Evolutionary conservation across 2,888 invertebrate genomes (phyloP).

Genomic region (Malthinus seriepunctatus): DNA sequence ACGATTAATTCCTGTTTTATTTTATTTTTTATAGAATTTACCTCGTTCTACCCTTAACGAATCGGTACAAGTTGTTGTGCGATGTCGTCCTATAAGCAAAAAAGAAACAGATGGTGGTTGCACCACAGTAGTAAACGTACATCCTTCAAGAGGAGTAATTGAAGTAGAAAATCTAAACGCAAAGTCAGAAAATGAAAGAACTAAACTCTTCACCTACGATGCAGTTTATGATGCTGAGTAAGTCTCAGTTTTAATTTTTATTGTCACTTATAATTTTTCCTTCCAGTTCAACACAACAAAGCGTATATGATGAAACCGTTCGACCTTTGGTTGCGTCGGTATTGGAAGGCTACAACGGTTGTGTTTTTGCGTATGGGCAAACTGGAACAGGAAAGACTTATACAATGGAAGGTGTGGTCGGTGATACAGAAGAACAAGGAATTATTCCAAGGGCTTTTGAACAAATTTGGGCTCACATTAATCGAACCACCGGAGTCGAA

Average conservation of each 20-base stretch:
- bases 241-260: conserved; percentile 24
- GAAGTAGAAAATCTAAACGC: conserved; percentile 86
- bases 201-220: conserved; percentile 97
- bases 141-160: conserved; percentile 84
- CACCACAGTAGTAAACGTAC: conserved; percentile 80
- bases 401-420: conserved; percentile 74
- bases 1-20: neutral
- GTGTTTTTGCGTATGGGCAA: conserved; percentile 99
- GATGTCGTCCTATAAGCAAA: conserved; percentile 93
- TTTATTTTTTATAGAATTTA: conserved; percentile 38
- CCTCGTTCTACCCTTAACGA: conserved; percentile 64
- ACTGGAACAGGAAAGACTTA: conserved; percentile 92
- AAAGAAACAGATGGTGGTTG: conserved; percentile 79
- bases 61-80: conserved; percentile 94
- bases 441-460: conserved; percentile 93
- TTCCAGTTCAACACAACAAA: conserved; percentile 79
- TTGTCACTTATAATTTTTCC: neutral
- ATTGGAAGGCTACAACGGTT: conserved; percentile 97
- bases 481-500: conserved; percentile 87
- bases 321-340: conserved; percentile 94
- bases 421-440: conserved; percentile 59
- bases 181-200: conserved; percentile 67
- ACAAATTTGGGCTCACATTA: conserved; percentile 95
- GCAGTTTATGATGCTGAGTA: conserved; percentile 90
- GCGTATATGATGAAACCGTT: conserved; percentile 95